These are phyloP conservation scores for Hoplodrina blanda DNA, from an alignment of 2,888 invertebrate genomes.

Conservation along the genomic window DNA sequence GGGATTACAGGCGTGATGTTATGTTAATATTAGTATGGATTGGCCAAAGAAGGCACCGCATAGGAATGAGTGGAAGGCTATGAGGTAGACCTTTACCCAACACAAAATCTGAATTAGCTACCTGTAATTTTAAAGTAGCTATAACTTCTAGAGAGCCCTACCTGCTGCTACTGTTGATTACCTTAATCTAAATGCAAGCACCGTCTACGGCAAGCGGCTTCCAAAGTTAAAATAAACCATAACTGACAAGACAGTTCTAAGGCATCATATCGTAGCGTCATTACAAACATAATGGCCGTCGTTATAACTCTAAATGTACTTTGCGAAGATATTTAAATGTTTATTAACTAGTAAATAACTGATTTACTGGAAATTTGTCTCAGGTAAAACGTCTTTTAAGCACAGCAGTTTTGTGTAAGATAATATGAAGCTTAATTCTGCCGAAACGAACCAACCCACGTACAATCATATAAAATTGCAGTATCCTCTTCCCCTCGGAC, in stretches of 20 bases:
- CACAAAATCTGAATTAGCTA: background rate
- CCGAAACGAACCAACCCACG: too few species aligned
- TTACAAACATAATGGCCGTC: constrained; percentile 12
- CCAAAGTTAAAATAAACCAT: constrained; percentile 12
- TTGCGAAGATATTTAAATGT: constrained; percentile 11
- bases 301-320: constrained; percentile 22
- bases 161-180: constrained; percentile 5
- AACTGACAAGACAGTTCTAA: background rate
- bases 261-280: constrained; percentile 10
- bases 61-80: too few species aligned
- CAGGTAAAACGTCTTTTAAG: background rate
- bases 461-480: too few species aligned
- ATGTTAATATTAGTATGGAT: too few species aligned
- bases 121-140: background rate
- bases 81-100: too few species aligned
- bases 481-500: too few species aligned
- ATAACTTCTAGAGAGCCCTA: background rate
- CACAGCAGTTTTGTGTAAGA: background rate
- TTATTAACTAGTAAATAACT: constrained; percentile 9
- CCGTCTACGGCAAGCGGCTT: background rate
- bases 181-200: constrained; percentile 5
- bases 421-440: too few species aligned
- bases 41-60: too few species aligned
- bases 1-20: too few species aligned
- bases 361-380: background rate